Conservation (phyloP, 2,797 vertebrate species). For the Tokudaia muenninki region DNA sequence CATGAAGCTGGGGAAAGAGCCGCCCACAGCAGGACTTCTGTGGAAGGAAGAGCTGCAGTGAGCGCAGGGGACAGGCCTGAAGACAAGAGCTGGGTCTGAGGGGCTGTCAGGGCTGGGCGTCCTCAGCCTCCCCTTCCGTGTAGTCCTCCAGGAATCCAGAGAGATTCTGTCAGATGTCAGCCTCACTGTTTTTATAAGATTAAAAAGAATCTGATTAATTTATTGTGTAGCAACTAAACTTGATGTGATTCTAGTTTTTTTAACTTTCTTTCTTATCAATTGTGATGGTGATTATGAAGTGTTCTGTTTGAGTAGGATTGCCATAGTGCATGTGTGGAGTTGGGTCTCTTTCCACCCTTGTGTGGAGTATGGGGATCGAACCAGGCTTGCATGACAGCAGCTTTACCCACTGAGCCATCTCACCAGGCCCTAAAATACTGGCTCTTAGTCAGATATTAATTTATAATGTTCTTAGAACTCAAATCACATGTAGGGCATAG, state of each 20-base stretch:
- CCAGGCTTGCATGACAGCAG: not conserved
- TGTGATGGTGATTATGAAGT: not conserved
- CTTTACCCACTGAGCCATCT: not conserved
- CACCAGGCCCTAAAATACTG: not conserved
- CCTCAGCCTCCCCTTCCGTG: not conserved
- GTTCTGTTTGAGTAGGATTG: too few relatives aligned
- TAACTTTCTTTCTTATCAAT: not conserved
- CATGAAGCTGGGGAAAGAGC: too few relatives aligned
- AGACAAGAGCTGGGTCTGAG: not conserved
- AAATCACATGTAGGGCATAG: constrained; percentile 16
- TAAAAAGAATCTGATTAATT: not conserved
- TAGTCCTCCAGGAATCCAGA: not conserved
- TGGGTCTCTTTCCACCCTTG: not conserved
- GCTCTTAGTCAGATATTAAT: constrained; percentile 22
- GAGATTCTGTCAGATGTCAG: not conserved
- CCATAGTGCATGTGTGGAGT: not conserved
- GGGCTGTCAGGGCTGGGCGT: too few relatives aligned
- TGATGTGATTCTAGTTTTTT: constrained; percentile 10
- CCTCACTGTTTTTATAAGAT: not conserved
- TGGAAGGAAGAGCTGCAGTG: not conserved
- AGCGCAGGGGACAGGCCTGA: not conserved
- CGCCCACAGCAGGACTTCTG: not conserved
- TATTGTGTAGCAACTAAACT: not conserved
- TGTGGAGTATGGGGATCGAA: not conserved
- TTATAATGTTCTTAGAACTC: constrained; percentile 17